These are phyloP conservation scores for Tangara arthus DNA, from an alignment of 2,797 vertebrate species.

Conservation along the genomic window DNA sequence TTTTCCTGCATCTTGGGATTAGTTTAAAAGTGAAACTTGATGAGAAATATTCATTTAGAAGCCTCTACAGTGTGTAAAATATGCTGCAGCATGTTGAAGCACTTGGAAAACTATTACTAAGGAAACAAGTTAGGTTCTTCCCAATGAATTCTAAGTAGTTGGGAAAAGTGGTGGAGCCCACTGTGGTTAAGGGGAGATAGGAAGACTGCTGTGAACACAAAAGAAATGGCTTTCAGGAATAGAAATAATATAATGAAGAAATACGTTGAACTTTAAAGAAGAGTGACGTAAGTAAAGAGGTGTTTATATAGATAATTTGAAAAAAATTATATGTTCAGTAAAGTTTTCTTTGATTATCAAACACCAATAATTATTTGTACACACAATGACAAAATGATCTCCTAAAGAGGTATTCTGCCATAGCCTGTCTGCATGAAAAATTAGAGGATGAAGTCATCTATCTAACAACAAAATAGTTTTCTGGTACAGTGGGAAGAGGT, in stretches of 20 bases:
- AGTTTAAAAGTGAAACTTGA: not conserved
- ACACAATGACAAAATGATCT: not conserved
- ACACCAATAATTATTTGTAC: not conserved
- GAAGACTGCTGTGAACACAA: not conserved
- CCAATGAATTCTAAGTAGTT: not conserved
- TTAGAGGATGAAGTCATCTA: not conserved
- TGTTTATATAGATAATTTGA: not conserved
- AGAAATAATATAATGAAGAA: not conserved
- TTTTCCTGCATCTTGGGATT: not conserved
- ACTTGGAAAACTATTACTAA: not conserved
- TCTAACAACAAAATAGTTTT: not conserved
- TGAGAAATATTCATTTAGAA: not conserved
- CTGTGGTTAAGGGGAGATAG: not conserved
- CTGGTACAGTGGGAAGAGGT: not conserved
- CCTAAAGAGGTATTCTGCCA: not conserved
- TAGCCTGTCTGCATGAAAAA: not conserved
- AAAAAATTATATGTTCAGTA: not conserved
- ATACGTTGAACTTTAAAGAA: not conserved
- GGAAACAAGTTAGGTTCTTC: not conserved
- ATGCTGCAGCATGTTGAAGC: not conserved
- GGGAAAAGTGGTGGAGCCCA: not conserved
- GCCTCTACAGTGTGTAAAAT: not conserved
- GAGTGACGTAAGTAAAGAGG: not conserved
- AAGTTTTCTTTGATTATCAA: not conserved
- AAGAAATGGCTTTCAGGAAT: not conserved